Evolutionary conservation across 2,888 invertebrate genomes (phyloP).

Genomic region (Acronicta aceris): DNA sequence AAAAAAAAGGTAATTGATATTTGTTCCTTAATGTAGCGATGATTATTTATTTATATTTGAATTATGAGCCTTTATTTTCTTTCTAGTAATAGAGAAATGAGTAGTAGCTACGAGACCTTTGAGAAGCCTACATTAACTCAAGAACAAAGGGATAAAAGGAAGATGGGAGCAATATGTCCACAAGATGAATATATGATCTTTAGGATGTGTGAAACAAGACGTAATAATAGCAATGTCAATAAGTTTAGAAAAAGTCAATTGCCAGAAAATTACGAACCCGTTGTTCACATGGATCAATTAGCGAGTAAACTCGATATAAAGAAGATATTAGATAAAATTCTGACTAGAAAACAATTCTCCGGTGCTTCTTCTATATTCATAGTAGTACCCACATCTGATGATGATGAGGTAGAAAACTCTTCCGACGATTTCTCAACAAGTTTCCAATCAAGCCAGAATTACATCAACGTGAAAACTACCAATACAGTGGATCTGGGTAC

Average conservation of each 20-base stretch:
- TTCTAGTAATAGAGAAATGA: too few relatives aligned
- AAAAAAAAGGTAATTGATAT: conserved; percentile 40
- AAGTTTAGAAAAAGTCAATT: conserved; percentile 6
- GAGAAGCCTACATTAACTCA: background rate
- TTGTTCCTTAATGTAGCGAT: background rate
- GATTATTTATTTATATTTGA: background rate
- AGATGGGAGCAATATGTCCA: background rate
- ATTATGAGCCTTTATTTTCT: background rate
- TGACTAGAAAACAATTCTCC: conserved; percentile 48
- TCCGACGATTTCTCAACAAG: conserved; percentile 1
- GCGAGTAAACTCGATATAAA: conserved; percentile 51
- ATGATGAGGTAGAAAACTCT: conserved; percentile 43
- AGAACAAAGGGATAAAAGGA: conserved; percentile 4
- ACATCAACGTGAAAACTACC: background rate
- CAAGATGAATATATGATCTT: conserved; percentile 38
- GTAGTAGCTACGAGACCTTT: conserved; percentile 8
- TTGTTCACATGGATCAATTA: conserved; percentile 53
- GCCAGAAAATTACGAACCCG: conserved; percentile 29
- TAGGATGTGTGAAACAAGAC: conserved; percentile 39
- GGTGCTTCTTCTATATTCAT: conserved; percentile 65
- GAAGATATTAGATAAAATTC: conserved; percentile 58
- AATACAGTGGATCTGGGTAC: conserved; percentile 10
- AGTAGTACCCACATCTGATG: conserved; percentile 62
- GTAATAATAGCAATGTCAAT: background rate
- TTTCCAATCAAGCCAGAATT: background rate